Percentiles rank a stretch among this genome's conserved stretches.
Conservation (phyloP, 1,140 invertebrate genomes). For the Danaus plexippus region DNA sequence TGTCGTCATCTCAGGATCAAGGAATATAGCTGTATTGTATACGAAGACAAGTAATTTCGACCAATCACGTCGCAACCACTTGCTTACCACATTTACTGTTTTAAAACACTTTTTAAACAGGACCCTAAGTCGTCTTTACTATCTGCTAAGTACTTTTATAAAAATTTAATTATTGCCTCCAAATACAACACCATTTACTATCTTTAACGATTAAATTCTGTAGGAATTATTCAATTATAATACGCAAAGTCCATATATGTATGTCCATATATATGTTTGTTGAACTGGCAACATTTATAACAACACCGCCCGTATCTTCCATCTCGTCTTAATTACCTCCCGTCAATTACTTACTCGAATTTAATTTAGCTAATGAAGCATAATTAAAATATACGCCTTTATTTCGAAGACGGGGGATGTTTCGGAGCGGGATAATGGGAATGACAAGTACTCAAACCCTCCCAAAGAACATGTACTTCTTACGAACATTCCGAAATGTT, state of each 20-base stretch:
- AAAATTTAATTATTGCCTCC: constrained; percentile 32
- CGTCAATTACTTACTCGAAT: constrained; percentile 68
- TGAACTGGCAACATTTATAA: constrained; percentile 42
- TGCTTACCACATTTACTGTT: no score
- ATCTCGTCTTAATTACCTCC: constrained; percentile 53
- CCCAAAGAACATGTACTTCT: no score
- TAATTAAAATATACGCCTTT: constrained; percentile 70
- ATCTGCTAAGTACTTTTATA: no score
- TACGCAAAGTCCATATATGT: constrained; percentile 17
- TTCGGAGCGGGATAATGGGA: constrained; percentile 16
- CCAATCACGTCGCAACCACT: no score
- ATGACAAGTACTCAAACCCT: constrained; percentile 11
- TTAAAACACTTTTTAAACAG: neutral
- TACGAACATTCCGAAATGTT: no score
- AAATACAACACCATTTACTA: constrained; percentile 45
- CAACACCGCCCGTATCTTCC: constrained; percentile 42
- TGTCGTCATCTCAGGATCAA: no score
- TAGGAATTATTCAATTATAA: no score
- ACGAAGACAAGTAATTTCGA: no score
- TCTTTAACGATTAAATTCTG: constrained; percentile 15
- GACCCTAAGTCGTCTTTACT: neutral
- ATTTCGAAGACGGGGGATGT: constrained; percentile 42
- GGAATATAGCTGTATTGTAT: no score
- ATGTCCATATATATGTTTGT: constrained; percentile 11
- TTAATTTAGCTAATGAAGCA: constrained; percentile 70